Percentiles rank a stretch among this genome's conserved stretches.
Conservation (phyloP, 2,113 vertebrate genomes). For the Pterocles gutturalis region DNA sequence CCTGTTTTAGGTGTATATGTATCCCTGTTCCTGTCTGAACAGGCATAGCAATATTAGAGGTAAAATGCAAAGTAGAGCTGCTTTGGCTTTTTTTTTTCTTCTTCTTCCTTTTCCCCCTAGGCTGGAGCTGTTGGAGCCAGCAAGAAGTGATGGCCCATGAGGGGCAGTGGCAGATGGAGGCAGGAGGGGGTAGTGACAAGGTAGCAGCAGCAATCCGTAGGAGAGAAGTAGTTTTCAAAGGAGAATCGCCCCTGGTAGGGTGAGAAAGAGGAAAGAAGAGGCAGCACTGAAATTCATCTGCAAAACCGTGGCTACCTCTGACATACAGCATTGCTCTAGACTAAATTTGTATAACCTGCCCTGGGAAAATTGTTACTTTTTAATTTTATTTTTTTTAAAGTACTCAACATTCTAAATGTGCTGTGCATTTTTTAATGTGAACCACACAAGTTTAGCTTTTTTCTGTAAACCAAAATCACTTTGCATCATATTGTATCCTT, state of each 20-base stretch:
- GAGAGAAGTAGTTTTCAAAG: not conserved
- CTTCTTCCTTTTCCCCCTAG: not conserved
- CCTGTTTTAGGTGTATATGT: accelerated
- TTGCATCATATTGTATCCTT: not conserved
- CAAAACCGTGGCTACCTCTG: not conserved
- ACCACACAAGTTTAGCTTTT: not conserved
- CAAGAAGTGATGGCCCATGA: not conserved
- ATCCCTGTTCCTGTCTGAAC: not conserved
- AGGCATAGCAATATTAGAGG: not conserved
- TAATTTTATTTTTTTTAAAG: not conserved
- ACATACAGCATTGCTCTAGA: not conserved
- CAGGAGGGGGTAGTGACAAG: not conserved
- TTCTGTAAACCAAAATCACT: not conserved
- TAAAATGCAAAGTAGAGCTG: not conserved
- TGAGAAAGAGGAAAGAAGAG: not conserved
- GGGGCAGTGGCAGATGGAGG: conserved; percentile 1
- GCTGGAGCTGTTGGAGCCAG: not conserved
- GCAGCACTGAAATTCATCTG: not conserved
- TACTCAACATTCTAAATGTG: not conserved
- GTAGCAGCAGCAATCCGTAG: not conserved
- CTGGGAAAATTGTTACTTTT: not conserved
- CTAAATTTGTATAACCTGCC: not conserved
- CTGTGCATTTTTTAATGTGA: not conserved
- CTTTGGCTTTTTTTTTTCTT: not conserved
- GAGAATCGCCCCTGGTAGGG: not conserved